phyloP scores from a whole-genome alignment of 2,888 invertebrate genomes.

The Drosophila niveifrons region DNA sequence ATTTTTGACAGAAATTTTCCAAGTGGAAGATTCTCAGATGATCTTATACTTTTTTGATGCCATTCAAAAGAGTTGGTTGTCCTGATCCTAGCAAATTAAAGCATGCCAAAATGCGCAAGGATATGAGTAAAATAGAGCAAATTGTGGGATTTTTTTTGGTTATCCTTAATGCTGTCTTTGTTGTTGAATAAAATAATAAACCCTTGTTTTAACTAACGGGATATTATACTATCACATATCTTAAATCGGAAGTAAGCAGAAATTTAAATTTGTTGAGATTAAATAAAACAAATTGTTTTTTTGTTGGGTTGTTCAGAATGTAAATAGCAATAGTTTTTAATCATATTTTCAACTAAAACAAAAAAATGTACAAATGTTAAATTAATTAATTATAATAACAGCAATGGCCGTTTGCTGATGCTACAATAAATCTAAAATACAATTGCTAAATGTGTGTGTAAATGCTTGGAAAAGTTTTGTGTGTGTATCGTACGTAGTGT shows the following conservation, averaged over 20 bases:
- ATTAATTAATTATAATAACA: slow-evolving; percentile 47
- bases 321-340: slow-evolving; percentile 73
- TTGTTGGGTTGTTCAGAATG: slow-evolving; percentile 77
- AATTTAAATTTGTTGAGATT: too few species aligned
- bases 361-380: slow-evolving; percentile 77
- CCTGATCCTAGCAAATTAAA: too few species aligned
- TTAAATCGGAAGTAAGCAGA: too few species aligned
- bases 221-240: too few species aligned
- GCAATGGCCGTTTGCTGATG: slow-evolving; percentile 40
- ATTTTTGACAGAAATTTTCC: background rate
- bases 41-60: background rate
- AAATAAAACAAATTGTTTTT: slow-evolving; percentile 35
- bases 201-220: too few species aligned
- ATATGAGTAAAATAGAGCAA: background rate
- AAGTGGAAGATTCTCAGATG: background rate
- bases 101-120: background rate
- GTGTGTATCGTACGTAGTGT: slow-evolving; percentile 15
- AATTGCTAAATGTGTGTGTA: slow-evolving; percentile 49
- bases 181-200: too few species aligned
- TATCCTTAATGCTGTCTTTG: too few species aligned
- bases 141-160: background rate
- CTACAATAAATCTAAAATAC: slow-evolving; percentile 53
- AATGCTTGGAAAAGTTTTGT: slow-evolving; percentile 40
- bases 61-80: background rate
- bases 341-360: slow-evolving; percentile 76